phyloP scores from a whole-genome alignment of 1,140 invertebrate genomes.

The Cotesia glomerata region DNA sequence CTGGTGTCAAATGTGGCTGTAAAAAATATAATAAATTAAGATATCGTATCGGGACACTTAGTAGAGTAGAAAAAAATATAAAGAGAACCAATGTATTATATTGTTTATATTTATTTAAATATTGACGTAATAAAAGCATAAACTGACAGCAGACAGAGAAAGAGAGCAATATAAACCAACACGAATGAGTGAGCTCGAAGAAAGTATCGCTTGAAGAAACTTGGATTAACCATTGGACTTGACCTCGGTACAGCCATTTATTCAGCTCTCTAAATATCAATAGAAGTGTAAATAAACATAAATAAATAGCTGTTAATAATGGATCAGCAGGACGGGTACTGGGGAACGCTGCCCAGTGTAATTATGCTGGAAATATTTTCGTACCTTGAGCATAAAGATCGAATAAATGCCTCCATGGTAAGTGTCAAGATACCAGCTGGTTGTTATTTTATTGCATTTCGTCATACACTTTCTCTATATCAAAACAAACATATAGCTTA shows the following conservation, averaged over 20 bases:
- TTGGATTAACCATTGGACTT: not conserved
- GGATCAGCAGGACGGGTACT: slow-evolving; percentile 51
- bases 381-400: slow-evolving; percentile 65
- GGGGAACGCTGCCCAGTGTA: slow-evolving; percentile 68
- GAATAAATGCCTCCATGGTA: slow-evolving; percentile 67
- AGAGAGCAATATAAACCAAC: no score
- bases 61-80: no score
- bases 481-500: not conserved
- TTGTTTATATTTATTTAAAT: no score
- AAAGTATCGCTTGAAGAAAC: no score
- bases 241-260: not conserved
- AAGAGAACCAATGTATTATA: no score
- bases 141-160: no score
- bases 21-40: no score
- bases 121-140: no score
- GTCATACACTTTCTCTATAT: not conserved
- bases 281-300: not conserved
- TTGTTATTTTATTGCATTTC: slow-evolving; percentile 7
- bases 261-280: no score
- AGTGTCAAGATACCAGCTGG: slow-evolving; percentile 9
- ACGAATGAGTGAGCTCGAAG: no score
- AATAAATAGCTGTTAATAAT: slow-evolving; percentile 37
- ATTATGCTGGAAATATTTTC: slow-evolving; percentile 70
- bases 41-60: no score
- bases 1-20: no score